These are phyloP conservation scores for Dynastes grantii DNA, from an alignment of 2,888 invertebrate genomes.

Conservation along the genomic window DNA sequence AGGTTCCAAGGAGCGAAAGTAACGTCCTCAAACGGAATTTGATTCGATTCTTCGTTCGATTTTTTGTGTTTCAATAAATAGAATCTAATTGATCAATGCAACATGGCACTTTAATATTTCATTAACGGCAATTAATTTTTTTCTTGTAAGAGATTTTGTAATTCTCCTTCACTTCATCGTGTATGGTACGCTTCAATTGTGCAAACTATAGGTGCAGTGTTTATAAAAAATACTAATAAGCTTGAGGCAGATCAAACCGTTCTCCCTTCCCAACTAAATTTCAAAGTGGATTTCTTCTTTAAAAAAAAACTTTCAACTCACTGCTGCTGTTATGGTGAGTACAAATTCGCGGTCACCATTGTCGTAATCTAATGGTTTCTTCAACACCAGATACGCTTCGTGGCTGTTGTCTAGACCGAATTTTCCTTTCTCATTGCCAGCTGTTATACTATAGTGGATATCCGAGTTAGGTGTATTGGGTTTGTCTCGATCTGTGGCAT, in stretches of 20 bases:
- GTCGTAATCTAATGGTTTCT: constrained; percentile 85
- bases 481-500: constrained; percentile 87
- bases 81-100: background rate
- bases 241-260: background rate
- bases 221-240: background rate
- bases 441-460: constrained; percentile 84
- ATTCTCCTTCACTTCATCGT: background rate
- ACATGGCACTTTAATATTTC: background rate
- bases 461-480: constrained; percentile 92
- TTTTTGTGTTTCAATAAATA: background rate
- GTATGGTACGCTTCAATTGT: background rate
- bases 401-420: constrained; percentile 88
- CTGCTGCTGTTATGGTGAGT: constrained; percentile 84
- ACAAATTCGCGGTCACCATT: constrained; percentile 84
- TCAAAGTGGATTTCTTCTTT: background rate
- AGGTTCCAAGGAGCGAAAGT: constrained; percentile 2
- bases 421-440: constrained; percentile 81
- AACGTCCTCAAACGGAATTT: constrained; percentile 13
- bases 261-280: background rate
- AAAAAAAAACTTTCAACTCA: constrained; percentile 67
- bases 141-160: background rate
- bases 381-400: constrained; percentile 82
- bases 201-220: background rate
- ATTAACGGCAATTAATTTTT: constrained; percentile 21
- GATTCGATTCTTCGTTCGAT: background rate